Evolutionary conservation across 2,113 vertebrate species (phyloP).

Genomic region (Poeciliopsis prolifica): DNA sequence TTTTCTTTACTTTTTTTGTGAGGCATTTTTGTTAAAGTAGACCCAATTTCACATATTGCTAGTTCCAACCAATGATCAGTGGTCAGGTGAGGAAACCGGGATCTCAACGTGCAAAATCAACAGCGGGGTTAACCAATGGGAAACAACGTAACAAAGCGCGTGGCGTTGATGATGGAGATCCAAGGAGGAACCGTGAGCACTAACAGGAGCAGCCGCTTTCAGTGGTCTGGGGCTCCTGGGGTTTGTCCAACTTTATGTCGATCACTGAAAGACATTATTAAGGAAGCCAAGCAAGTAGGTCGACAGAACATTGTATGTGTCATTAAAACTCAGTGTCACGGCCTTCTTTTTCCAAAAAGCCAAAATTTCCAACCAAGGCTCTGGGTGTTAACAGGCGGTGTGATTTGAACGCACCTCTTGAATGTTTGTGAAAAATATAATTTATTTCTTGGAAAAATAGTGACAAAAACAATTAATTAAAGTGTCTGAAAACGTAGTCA

Average conservation of each 20-base stretch:
- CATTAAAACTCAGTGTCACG: too few relatives aligned
- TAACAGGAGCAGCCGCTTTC: conserved; percentile 92
- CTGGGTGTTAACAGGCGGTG: too few relatives aligned
- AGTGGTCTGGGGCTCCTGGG: conserved; percentile 85
- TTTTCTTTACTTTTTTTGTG: conserved; percentile 74
- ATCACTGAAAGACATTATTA: conserved; percentile 86
- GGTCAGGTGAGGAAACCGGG: conserved; percentile 72
- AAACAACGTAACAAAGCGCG: conserved; percentile 89
- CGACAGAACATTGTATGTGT: not conserved
- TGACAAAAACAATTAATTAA: too few relatives aligned
- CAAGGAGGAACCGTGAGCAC: conserved; percentile 65
- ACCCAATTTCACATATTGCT: conserved; percentile 84
- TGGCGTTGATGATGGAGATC: conserved; percentile 71
- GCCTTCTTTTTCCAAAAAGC: too few relatives aligned
- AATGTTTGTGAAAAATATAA: too few relatives aligned
- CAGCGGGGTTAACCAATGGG: conserved; percentile 87
- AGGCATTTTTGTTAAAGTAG: conserved; percentile 85
- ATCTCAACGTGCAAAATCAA: conserved; percentile 82
- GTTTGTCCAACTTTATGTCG: conserved; percentile 93
- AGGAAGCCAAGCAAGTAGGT: conserved; percentile 60
- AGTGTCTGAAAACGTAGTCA: too few relatives aligned
- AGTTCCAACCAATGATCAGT: conserved; percentile 63
- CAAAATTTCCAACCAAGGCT: too few relatives aligned
- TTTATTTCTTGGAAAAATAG: too few relatives aligned
- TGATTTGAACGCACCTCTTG: too few relatives aligned